Conservation (phyloP, 2,888 invertebrate genomes). For the Stictocephala bisonia region DNA sequence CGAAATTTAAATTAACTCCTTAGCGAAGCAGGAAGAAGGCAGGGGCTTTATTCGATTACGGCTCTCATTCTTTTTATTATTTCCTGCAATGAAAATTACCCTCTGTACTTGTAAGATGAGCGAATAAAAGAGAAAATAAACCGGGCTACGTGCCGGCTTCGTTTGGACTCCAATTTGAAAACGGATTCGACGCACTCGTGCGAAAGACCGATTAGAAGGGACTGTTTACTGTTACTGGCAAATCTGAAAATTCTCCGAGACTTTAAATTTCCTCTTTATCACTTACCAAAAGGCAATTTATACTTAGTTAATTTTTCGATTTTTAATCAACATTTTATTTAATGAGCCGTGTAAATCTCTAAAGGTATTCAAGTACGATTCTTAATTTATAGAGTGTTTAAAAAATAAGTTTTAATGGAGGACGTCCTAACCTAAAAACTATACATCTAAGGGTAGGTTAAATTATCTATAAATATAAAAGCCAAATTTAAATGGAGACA, state of each 20-base stretch:
- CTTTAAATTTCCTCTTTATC: not conserved
- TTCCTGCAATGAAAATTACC: conserved; percentile 46
- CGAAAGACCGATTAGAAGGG: conserved; percentile 11
- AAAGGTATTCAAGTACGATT: too few species aligned
- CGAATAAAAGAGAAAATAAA: conserved; percentile 40
- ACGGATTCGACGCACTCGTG: conserved; percentile 39
- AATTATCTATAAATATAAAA: too few species aligned
- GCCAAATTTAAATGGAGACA: too few species aligned
- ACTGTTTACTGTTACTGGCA: conserved; percentile 26
- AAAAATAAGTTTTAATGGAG: too few species aligned
- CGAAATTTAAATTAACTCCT: conserved; percentile 46
- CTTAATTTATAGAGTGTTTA: too few species aligned
- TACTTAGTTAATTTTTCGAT: too few species aligned
- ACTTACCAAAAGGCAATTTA: too few species aligned
- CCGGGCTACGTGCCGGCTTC: conserved; percentile 24
- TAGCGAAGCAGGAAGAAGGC: conserved; percentile 1
- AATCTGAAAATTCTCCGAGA: conserved; percentile 19
- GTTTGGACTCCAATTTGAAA: conserved; percentile 22
- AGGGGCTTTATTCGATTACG: conserved; percentile 37
- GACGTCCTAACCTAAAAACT: too few species aligned
- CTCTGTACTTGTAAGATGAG: conserved; percentile 40
- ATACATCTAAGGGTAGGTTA: too few species aligned
- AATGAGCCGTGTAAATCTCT: too few species aligned
- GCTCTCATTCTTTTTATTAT: conserved; percentile 45
- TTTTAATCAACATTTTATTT: too few species aligned